Evolutionary conservation across 1,140 invertebrate genomes (phyloP).

Genomic region (Wasmannia auropunctata): DNA sequence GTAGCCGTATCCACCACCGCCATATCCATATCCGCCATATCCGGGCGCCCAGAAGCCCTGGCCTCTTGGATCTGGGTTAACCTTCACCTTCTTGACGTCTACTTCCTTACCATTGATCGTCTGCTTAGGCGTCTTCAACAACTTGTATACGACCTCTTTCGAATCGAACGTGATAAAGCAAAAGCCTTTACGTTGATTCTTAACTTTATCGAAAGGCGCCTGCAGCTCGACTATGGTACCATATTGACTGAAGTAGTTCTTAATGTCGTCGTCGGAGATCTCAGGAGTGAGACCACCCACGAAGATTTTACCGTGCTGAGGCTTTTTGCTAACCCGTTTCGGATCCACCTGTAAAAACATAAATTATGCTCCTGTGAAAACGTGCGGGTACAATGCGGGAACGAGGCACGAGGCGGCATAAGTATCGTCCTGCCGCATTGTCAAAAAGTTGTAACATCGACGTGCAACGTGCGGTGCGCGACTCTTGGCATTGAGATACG

Average conservation of each 20-base stretch:
- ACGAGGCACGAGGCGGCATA: neutral
- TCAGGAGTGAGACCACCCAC: conserved; percentile 89
- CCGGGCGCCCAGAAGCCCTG: conserved; percentile 84
- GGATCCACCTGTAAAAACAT: conserved; percentile 85
- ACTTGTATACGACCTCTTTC: conserved; percentile 87
- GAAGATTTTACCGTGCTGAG: conserved; percentile 88
- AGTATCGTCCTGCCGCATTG: neutral
- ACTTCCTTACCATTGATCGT: conserved; percentile 89
- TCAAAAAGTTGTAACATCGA: neutral
- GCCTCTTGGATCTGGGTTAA: conserved; percentile 83
- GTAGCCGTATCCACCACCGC: conserved; percentile 84
- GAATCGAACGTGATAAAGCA: conserved; percentile 90
- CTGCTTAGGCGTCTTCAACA: conserved; percentile 88
- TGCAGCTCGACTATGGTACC: conserved; percentile 89
- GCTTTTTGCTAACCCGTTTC: conserved; percentile 87
- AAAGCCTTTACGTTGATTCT: conserved; percentile 89
- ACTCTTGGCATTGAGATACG: neutral
- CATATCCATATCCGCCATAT: conserved; percentile 84
- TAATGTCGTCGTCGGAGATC: conserved; percentile 88
- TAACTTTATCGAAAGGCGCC: conserved; percentile 90
- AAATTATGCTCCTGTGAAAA: neutral
- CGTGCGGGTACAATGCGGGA: neutral
- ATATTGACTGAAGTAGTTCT: conserved; percentile 87
- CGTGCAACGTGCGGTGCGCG: too few species aligned
- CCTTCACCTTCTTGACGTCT: conserved; percentile 86